These are phyloP conservation scores for Caenorhabditis panamensis DNA, from an alignment of 2,888 invertebrate genomes.

Conservation along the genomic window DNA sequence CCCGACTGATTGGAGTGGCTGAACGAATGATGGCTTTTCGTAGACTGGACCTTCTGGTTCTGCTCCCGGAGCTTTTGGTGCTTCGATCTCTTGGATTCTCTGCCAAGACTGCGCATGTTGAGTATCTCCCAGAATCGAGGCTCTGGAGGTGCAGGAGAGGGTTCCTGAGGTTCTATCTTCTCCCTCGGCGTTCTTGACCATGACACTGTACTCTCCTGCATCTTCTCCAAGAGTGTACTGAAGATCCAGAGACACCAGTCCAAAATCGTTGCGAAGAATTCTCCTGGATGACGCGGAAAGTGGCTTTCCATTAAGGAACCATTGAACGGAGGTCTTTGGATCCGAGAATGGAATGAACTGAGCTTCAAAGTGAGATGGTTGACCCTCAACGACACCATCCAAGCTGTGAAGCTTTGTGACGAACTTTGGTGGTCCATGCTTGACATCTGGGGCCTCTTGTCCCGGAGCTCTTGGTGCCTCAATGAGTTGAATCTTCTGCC, in stretches of 20 bases:
- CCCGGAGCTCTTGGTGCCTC: conserved; percentile 84
- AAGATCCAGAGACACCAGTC: conserved; percentile 92
- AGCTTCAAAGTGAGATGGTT: conserved; percentile 94
- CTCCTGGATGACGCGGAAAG: conserved; percentile 84
- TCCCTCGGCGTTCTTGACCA: conserved; percentile 91
- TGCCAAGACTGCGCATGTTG: conserved; percentile 94
- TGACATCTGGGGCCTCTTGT: conserved; percentile 83
- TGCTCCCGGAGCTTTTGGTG: conserved; percentile 83
- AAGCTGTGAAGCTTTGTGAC: conserved; percentile 78
- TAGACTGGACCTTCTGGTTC: conserved; percentile 88
- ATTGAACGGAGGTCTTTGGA: conserved; percentile 74
- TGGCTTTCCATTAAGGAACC: conserved; percentile 89
- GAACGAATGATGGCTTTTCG: conserved; percentile 94
- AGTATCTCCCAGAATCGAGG: conserved; percentile 86
- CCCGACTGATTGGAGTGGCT: conserved; percentile 93
- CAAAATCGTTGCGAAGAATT: conserved; percentile 89
- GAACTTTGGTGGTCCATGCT: conserved; percentile 88
- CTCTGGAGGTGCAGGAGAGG: conserved; percentile 75
- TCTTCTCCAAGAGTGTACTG: conserved; percentile 89
- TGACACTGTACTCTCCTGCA: conserved; percentile 81
- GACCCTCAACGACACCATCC: conserved; percentile 85
- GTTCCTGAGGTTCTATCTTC: conserved; percentile 86
- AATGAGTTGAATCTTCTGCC: conserved; percentile 91
- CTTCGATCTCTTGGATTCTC: conserved; percentile 91
- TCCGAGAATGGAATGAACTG: conserved; percentile 84